These are phyloP conservation scores for Numenius arquata DNA, from an alignment of 2,113 vertebrate genomes.

Conservation along the genomic window DNA sequence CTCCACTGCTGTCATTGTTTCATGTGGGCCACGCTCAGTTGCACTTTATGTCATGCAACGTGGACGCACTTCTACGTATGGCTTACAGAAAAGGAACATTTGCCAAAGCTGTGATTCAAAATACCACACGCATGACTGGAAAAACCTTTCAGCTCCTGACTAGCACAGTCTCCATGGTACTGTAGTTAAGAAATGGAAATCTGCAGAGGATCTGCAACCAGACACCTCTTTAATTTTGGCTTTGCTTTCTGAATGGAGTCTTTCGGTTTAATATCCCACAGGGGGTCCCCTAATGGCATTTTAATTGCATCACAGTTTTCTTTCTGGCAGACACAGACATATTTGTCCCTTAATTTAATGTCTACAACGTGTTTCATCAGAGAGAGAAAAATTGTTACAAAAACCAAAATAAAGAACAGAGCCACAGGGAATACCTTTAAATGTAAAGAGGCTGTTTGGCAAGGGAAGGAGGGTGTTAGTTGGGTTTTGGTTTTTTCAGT, in stretches of 20 bases:
- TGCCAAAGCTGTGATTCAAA: conserved; percentile 39
- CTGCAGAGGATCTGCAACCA: conserved; percentile 67
- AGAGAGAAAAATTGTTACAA: conserved; percentile 52
- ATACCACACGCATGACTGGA: conserved; percentile 53
- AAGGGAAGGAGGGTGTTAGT: not conserved
- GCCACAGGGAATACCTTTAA: conserved; percentile 32
- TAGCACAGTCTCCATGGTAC: conserved; percentile 8
- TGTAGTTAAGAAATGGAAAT: conserved; percentile 53
- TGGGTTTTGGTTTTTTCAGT: not conserved
- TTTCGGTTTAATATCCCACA: conserved; percentile 59
- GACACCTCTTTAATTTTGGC: conserved; percentile 65
- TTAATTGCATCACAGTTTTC: conserved; percentile 68
- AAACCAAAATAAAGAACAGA: conserved; percentile 46
- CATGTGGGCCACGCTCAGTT: not conserved
- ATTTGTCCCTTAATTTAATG: conserved; percentile 65
- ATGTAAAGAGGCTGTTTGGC: conserved; percentile 21
- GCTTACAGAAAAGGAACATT: not conserved
- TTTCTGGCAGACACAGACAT: conserved; percentile 57
- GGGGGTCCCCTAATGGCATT: conserved; percentile 57
- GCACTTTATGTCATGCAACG: not conserved
- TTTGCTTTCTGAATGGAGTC: conserved; percentile 60
- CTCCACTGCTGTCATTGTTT: not conserved
- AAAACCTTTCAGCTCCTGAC: conserved; percentile 51
- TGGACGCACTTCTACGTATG: not conserved
- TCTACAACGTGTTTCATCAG: conserved; percentile 67